These are phyloP conservation scores for Latrodectus geometricus DNA, from an alignment of 1,140 invertebrate species.

Conservation along the genomic window DNA sequence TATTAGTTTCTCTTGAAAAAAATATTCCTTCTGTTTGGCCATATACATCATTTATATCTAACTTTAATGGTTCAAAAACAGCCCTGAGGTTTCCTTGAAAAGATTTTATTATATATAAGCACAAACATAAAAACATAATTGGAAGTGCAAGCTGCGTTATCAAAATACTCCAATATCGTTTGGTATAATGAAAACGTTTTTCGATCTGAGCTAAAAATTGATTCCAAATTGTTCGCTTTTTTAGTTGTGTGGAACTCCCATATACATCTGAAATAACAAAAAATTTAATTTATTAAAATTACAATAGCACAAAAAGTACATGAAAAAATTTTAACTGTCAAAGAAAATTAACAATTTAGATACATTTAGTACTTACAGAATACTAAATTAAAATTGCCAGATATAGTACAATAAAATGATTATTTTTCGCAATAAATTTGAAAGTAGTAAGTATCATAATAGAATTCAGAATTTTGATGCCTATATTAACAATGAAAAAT, in stretches of 20 bases:
- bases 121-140: slow-evolving; percentile 41
- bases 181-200: slow-evolving; percentile 58
- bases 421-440: too few species aligned
- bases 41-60: slow-evolving; percentile 51
- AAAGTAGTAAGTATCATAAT: too few species aligned
- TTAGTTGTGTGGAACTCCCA: not conserved
- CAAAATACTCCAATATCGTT: slow-evolving; percentile 57
- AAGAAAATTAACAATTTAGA: too few species aligned
- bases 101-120: not conserved
- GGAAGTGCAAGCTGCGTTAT: slow-evolving; percentile 62
- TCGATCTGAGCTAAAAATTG: slow-evolving; percentile 1
- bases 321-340: not conserved
- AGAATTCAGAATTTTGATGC: too few species aligned
- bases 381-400: too few species aligned
- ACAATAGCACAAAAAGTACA: not conserved
- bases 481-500: too few species aligned
- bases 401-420: too few species aligned
- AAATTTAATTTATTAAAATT: not conserved
- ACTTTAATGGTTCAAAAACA: slow-evolving; percentile 20
- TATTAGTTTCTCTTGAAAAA: not conserved
- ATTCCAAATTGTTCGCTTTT: not conserved
- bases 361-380: too few species aligned
- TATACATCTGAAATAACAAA: slow-evolving; percentile 1
- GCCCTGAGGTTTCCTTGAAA: not conserved
- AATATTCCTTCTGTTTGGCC: slow-evolving; percentile 56